Conservation (phyloP, 2,888 invertebrate species). For the Cephus rjabovi region DNA sequence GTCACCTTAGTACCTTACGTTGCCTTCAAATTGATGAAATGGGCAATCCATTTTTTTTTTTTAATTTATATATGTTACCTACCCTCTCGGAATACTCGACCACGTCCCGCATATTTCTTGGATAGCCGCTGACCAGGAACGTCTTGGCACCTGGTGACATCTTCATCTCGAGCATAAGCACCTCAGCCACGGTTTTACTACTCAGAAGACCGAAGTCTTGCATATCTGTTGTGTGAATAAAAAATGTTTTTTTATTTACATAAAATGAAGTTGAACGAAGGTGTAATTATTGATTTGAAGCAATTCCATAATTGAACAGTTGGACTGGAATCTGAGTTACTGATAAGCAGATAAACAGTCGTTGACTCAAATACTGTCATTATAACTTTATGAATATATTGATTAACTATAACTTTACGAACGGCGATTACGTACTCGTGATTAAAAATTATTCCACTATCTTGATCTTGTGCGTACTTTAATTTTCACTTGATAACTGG, state of each 20-base stretch:
- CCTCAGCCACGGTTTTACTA: slow-evolving; percentile 89
- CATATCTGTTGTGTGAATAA: slow-evolving; percentile 74
- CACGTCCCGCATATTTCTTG: slow-evolving; percentile 90
- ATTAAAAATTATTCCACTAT: too few species aligned
- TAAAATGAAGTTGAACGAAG: not conserved
- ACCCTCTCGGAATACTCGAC: slow-evolving; percentile 94
- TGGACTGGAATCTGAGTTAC: too few species aligned
- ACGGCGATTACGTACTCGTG: too few species aligned
- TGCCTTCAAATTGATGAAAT: too few species aligned
- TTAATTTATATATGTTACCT: slow-evolving; percentile 39
- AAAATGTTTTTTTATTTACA: not conserved
- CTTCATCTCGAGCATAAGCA: slow-evolving; percentile 92
- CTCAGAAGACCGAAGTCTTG: slow-evolving; percentile 88
- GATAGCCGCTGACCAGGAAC: slow-evolving; percentile 90
- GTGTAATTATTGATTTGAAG: not conserved
- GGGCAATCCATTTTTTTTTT: not conserved
- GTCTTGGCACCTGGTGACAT: slow-evolving; percentile 91
- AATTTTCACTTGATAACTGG: too few species aligned
- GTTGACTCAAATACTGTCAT: too few species aligned
- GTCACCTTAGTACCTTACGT: too few species aligned
- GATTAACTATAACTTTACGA: too few species aligned
- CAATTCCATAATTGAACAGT: not conserved
- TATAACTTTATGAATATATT: too few species aligned
- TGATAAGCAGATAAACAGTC: too few species aligned
- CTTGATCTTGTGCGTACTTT: too few species aligned